These are phyloP conservation scores for Pterocles orientalis DNA, from an alignment of 2,113 vertebrate genomes.

Conservation along the genomic window DNA sequence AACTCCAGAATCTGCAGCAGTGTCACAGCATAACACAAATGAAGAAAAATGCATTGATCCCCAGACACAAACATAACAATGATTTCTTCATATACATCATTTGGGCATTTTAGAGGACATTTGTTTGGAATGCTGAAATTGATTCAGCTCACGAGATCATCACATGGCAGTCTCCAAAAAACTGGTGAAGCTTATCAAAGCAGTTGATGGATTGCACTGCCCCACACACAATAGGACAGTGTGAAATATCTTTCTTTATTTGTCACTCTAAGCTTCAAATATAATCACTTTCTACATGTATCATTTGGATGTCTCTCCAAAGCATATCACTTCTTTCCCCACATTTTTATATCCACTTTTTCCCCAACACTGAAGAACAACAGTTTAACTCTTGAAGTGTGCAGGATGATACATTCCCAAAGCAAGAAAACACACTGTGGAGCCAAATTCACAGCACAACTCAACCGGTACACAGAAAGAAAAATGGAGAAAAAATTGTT, in stretches of 20 bases:
- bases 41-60: conserved; percentile 58
- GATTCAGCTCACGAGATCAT: conserved; percentile 58
- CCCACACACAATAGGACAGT: conserved; percentile 53
- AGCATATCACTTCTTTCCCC: background rate
- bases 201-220: conserved; percentile 63
- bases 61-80: conserved; percentile 53
- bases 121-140: conserved; percentile 54
- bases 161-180: conserved; percentile 43
- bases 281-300: background rate
- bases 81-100: conserved; percentile 43
- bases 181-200: conserved; percentile 19
- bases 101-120: conserved; percentile 50
- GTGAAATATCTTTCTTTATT: conserved; percentile 67
- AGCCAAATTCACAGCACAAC: background rate
- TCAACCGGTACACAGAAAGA: background rate
- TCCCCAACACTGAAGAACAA: conserved; percentile 44
- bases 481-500: background rate
- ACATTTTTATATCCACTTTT: conserved; percentile 30
- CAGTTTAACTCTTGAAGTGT: background rate
- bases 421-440: conserved; percentile 8
- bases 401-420: conserved; percentile 23
- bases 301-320: background rate
- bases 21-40: conserved; percentile 35
- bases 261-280: conserved; percentile 53
- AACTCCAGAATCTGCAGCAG: conserved; percentile 41